phyloP scores from a whole-genome alignment of 2,888 invertebrate species.

The Andrena bicolor region DNA sequence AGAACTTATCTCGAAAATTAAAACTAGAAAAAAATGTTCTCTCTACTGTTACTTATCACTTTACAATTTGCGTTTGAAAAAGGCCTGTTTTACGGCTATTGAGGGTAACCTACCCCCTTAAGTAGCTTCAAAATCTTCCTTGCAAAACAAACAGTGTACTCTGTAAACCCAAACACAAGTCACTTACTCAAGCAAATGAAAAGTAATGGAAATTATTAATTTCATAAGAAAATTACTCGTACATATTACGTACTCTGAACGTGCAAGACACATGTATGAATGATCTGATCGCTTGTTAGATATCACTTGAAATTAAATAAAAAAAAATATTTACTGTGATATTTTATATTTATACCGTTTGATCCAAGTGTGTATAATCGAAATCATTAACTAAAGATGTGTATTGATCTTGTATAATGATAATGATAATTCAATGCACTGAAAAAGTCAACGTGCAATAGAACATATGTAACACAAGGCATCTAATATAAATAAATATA shows the following conservation, averaged over 20 bases:
- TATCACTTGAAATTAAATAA: neutral
- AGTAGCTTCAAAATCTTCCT: constrained; percentile 8
- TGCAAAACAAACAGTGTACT: constrained; percentile 19
- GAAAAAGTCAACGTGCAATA: constrained; percentile 66
- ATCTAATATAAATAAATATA: constrained; percentile 83
- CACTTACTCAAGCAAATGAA: constrained; percentile 9
- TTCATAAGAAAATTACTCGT: constrained; percentile 9
- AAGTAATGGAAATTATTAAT: constrained; percentile 5
- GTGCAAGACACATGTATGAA: neutral
- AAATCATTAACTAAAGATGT: constrained; percentile 15
- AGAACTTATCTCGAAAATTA: too few species aligned
- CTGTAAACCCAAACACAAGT: constrained; percentile 3
- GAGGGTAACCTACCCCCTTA: too few species aligned
- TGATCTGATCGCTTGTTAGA: neutral
- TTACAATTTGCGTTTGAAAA: too few species aligned
- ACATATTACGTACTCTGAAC: constrained; percentile 9
- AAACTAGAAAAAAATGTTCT: too few species aligned
- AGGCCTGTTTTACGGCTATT: too few species aligned
- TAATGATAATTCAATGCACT: constrained; percentile 16
- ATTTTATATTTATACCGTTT: neutral
- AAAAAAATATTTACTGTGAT: neutral
- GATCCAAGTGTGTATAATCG: neutral
- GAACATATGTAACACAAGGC: constrained; percentile 57
- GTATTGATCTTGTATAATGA: constrained; percentile 15
- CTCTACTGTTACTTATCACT: too few species aligned